A percentile compares a stretch with the other conserved stretches of the same genome.
These are phyloP conservation scores for Brachypalpus laphriformis DNA, from an alignment of 2,888 invertebrate genomes.

Conservation along the genomic window DNA sequence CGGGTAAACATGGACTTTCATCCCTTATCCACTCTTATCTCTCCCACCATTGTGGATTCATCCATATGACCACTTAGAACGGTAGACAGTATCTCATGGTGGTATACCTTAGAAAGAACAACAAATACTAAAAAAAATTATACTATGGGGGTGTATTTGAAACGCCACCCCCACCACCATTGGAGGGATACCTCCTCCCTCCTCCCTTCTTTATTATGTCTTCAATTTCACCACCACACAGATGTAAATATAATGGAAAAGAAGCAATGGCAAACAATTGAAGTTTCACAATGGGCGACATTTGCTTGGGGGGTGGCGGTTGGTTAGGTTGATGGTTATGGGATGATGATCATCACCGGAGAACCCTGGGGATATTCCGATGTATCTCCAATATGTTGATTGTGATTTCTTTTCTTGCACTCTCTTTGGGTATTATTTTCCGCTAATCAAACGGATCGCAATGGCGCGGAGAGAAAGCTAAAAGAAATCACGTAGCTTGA, in stretches of 20 bases:
- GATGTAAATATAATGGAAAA: conserved; percentile 61
- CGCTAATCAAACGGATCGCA: conserved; percentile 47
- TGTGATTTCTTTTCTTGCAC: conserved; percentile 10
- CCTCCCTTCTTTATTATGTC: background rate
- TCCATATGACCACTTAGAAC: conserved; percentile 15
- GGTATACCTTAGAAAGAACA: background rate
- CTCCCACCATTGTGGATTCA: background rate
- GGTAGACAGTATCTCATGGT: background rate
- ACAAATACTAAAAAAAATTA: background rate
- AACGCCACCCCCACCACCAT: no score
- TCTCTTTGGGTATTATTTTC: conserved; percentile 6
- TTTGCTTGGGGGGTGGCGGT: background rate
- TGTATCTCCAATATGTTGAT: conserved; percentile 61
- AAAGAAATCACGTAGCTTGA: conserved; percentile 60
- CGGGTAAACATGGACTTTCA: conserved; percentile 14
- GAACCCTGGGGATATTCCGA: conserved; percentile 47
- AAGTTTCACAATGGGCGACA: conserved; percentile 17
- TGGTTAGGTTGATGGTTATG: background rate
- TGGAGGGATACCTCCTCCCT: background rate
- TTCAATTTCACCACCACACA: conserved; percentile 21
- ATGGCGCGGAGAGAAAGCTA: conserved; percentile 38
- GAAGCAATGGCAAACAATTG: conserved; percentile 63
- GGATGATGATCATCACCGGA: conserved; percentile 3
- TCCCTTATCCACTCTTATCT: background rate
- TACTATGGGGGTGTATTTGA: no score